These are phyloP conservation scores for Carassius carassius DNA, from an alignment of 2,113 vertebrate species.

Conservation along the genomic window DNA sequence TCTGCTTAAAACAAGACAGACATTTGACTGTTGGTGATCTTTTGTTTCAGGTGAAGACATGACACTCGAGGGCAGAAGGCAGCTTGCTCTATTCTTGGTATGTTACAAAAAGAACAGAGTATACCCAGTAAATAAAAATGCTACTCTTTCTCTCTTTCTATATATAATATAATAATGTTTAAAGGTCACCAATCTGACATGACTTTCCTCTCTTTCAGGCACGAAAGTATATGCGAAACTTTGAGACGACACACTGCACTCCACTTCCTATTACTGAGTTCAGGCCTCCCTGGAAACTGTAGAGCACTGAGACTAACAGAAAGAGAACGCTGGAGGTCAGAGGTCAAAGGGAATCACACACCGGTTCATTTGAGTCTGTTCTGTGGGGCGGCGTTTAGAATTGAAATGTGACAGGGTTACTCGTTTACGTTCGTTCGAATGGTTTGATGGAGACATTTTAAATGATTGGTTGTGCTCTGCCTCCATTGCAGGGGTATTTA, in stretches of 20 bases:
- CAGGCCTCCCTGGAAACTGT: slow-evolving; percentile 83
- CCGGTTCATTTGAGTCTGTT: neutral
- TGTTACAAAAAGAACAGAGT: slow-evolving; percentile 56
- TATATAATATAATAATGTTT: neutral
- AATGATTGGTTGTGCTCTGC: neutral
- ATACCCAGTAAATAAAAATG: slow-evolving; percentile 8
- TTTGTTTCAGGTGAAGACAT: slow-evolving; percentile 83
- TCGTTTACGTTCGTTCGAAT: neutral
- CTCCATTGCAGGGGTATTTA: neutral
- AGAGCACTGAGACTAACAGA: slow-evolving; percentile 30
- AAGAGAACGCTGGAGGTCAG: neutral
- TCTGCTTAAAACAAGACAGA: neutral
- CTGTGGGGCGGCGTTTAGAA: neutral
- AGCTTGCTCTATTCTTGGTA: slow-evolving; percentile 86
- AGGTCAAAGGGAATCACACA: slow-evolving; percentile 24
- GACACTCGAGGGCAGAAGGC: slow-evolving; percentile 75
- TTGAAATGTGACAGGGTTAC: too few relatives aligned
- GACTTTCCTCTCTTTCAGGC: slow-evolving; percentile 73
- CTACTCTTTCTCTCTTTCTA: neutral
- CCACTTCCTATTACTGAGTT: slow-evolving; percentile 85
- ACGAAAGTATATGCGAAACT: slow-evolving; percentile 86
- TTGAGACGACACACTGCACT: slow-evolving; percentile 88
- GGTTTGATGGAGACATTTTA: slow-evolving; percentile 2
- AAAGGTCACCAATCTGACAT: neutral
- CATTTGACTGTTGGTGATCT: neutral